Base-by-base conservation (phyloP, 2,888 invertebrate genomes). In the Scaptomyza flava region DNA sequence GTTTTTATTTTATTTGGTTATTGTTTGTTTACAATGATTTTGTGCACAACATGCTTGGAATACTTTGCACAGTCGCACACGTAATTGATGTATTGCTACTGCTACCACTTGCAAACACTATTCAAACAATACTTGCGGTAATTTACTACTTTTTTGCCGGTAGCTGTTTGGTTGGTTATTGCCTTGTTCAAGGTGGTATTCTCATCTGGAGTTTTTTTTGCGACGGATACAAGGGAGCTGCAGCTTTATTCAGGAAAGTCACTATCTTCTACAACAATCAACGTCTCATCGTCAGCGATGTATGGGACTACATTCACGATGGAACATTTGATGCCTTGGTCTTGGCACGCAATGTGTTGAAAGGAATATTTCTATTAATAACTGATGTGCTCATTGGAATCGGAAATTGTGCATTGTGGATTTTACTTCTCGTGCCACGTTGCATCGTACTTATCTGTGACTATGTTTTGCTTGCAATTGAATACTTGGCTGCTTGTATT, bases 151-250 rank as follows among this genome's bases (percentile, higher is more conserved):
- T 84, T 27, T 23, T 81, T 6, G 72, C 52, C 17, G 33, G 5
- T 1, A 79, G 87, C 52, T 76, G 62, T 34, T 58, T 70, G 0
- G 31, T 84, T 4, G 81, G 87, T 0, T 81, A 61, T 27, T 76
- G 72, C 12, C 41, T 81, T 6, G 65, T 87, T 27, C 17, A 68
- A 46, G 47, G 57, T 11, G 56, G 54, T 45, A 11, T 9, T 0
- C 9, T 33, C 6, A 34, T 51, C 6, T 87, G 68, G 76, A 46
- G 27, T 6, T n/a, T 33, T 1, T 52, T 73, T 7, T 59, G 54
- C 27, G 14, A 43, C 0, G 17, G n/a, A 12, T 64, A 64, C 23
- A 11, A 56, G 20, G 4, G 62, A 3, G 12, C 17, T 6, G 34
- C 9, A 7, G 14, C 12, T n/a, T 12, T 51, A 6, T 51, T 17